Base-by-base conservation (phyloP, 2,888 invertebrate genomes). In the Lithophane socia region DNA sequence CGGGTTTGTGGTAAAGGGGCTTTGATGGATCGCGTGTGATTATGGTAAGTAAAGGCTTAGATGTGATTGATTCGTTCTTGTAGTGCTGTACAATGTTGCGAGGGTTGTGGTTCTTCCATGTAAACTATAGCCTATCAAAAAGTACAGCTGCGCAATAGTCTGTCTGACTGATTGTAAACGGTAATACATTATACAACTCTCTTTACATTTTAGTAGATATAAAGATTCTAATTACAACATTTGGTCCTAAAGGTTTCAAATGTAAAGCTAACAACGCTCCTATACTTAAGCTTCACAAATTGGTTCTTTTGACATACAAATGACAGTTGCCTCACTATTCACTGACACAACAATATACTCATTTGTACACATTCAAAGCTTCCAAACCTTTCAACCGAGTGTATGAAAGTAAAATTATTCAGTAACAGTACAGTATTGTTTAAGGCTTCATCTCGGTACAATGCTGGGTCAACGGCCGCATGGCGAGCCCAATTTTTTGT, bases 401-500 rank as follows among this genome's bases (percentile, higher is more conserved):
- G 66, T 63, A 81, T 60, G 73, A 73, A 84, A 81, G 84, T 78
- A 73, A 84, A 80, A 81, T 75, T 73, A 84, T 82, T 85, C 84
- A 84, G 75, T 79, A 67, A 75, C 74, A 70, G 84, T 82, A 79
- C 54, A 54, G 65, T 73, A 85, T 86, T 85, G 81, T 83, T 81
- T 81, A 77, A 85, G 86, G 79, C 72, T 72, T 70, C 77, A 83
- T 85, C 85, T 84, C 77, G 24, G 54, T 74, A 80, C 81, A 86
- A 77, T 60, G 75, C n/a, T 42, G 76, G 86, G 87, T 86, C 86
- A 88, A 74, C 58, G 77, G 54, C 79, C 63, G 68, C 58, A 29
- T 73, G 79, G 63, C 80, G 76, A 76, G 81, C 89, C 86, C 85
- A 87, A 80, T 77, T 85, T 87, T 84, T 88, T 88, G 76, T 88